Base-by-base conservation (phyloP, 2,113 vertebrate genomes). In the Halichoeres trimaculatus region DNA sequence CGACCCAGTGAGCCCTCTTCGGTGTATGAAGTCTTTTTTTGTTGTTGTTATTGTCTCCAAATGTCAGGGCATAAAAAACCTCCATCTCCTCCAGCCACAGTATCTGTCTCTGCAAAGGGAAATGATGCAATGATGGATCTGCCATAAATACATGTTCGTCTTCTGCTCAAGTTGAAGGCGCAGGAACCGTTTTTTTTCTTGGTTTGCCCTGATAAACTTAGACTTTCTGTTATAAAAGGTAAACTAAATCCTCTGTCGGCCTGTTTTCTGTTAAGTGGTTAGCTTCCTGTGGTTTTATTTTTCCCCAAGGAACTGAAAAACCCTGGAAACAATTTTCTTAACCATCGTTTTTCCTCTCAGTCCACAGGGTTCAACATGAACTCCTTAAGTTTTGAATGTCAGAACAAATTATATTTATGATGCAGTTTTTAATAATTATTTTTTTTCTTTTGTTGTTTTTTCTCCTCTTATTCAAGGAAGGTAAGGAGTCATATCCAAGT, bases 21-120 rank as follows among this genome's bases (percentile, higher is more conserved):
- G 16, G 34, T 52, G 14, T 64, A 60, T 61, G 11, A 58, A 54
- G 24, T 1, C 2, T 2, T 63, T 51, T 52, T 23, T 59, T 35
- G 8, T 20, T 35, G 8, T 20, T 23, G 34, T 19, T 54, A 50
- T 68, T 40, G 43, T 73, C 58, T 78, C 47, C 30, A 72, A 81
- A 78, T 84, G 73, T 86, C 53, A 83, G 74, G 10, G 20, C 61
- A 9, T 36, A 17, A 51, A 57, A 60, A 41, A 66, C 36, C 54
- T 64, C 14, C 20, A 64, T 74, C 70, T 74, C 22, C 22, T 48
- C 52, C 35, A 22, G n/a, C 36, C 54, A 3, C 17, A 22, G 38
- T 59, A 11, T 26, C 40, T 16, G 17, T 56, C 7, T 70, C 8
- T 45, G 7, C 19, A 17, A 14, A 45, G 43, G 45, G 6, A 48